Evolutionary conservation across 2,888 invertebrate species (phyloP).

Genomic region (Danaus chrysippus): DNA sequence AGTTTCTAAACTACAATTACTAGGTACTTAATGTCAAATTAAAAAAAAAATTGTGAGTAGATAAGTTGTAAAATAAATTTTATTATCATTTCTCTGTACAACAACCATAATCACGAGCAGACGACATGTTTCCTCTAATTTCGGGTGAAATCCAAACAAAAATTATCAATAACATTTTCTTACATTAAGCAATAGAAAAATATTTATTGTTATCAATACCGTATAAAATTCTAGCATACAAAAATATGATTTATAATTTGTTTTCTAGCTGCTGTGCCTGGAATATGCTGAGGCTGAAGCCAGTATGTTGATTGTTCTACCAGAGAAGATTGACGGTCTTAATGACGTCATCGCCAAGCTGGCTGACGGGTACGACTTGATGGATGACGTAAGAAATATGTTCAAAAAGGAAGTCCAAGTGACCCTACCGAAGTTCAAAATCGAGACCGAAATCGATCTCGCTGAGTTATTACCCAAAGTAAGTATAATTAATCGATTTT

Average conservation of each 20-base stretch:
- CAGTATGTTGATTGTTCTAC: slow-evolving; percentile 87
- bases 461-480: slow-evolving; percentile 82
- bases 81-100: too few species aligned
- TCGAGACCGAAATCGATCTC: slow-evolving; percentile 86
- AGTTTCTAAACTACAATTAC: too few species aligned
- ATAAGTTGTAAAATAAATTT: too few species aligned
- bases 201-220: too few species aligned
- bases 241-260: not conserved
- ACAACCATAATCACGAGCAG: too few species aligned
- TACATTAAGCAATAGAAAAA: too few species aligned
- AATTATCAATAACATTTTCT: too few species aligned
- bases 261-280: slow-evolving; percentile 82
- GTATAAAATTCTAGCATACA: too few species aligned
- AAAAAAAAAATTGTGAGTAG: too few species aligned
- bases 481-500: slow-evolving; percentile 20
- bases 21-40: too few species aligned
- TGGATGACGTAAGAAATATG: slow-evolving; percentile 75
- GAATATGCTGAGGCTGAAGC: slow-evolving; percentile 84
- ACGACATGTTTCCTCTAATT: too few species aligned
- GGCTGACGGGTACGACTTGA: slow-evolving; percentile 65
- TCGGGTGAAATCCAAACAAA: too few species aligned
- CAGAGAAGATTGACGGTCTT: slow-evolving; percentile 83
- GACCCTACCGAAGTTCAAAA: slow-evolving; percentile 88
- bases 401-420: slow-evolving; percentile 79
- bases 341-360: slow-evolving; percentile 80